Base-by-base conservation (phyloP, 2,113 vertebrate species). In the Cervus canadensis region DNA sequence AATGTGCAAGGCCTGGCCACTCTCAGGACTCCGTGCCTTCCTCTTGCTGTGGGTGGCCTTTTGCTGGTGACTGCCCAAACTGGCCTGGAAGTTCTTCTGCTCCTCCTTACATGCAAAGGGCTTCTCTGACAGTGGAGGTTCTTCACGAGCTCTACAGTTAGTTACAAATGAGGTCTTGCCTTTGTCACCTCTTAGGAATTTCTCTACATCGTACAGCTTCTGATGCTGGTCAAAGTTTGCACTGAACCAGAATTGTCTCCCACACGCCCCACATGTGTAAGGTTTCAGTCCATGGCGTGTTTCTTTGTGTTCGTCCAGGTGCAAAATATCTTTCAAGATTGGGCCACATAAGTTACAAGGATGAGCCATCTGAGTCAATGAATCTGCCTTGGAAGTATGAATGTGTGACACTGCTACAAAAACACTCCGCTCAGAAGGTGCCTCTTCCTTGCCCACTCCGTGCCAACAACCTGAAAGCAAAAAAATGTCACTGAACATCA, bases 401-500 rank as follows among this genome's bases (percentile, higher is more conserved):
- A 30, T 7, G 26, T 9, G 26, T 23, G 62, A 48, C 23, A 26
- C n/a, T 64, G 28, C 45, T 62, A 81, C 19, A 81, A 25, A 89
- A 76, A 76, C 2, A 13, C 19, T 88, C 59, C 87, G 88, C 19
- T 78, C 36, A 26, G 71, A 89, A 79, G 62, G 8, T 13, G 12
- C 23, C 23, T 92, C 96, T 87, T 94, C 91, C 93, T 93, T 60
- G 30, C 91, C 91, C 52, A 79, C 57, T 74, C 33, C 64, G 81
- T 2, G 50, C 88, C 91, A 94, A 86, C 64, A 93, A 86, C 86
- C 97, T 98, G n/a, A 84, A 88, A 43, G 40, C 17, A 97, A 74
- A 94, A 90, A 96, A 96, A 79, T 19, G 64, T 4, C 54, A 26
- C 2, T 87, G 17, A 87, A 54, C 6, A 40, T 54, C 33, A 86